Conservation (phyloP, 2,888 invertebrate genomes). For the Helleia helle region DNA sequence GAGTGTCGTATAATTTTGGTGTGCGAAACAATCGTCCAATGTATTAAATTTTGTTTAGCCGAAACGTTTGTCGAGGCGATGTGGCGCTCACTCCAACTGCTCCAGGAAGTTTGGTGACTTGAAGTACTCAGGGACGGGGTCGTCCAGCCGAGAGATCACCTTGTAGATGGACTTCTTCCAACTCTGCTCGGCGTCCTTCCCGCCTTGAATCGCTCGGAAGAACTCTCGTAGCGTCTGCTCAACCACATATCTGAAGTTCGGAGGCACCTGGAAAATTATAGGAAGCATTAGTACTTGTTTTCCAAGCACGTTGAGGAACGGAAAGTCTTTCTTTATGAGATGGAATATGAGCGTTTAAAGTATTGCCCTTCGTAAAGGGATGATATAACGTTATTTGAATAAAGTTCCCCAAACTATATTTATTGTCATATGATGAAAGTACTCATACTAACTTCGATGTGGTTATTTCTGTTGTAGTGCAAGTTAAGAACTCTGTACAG, state of each 20-base stretch:
- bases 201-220: constrained; percentile 97
- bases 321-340: too few relatives aligned
- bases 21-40: constrained; percentile 70
- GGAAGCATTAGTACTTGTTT: not conserved
- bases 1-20: constrained; percentile 78
- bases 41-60: constrained; percentile 45
- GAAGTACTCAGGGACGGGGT: constrained; percentile 99
- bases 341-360: too few relatives aligned
- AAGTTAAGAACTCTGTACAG: constrained; percentile 97
- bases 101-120: constrained; percentile 99
- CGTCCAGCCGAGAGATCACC: constrained; percentile 98
- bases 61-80: constrained; percentile 50
- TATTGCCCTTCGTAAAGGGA: too few relatives aligned
- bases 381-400: too few relatives aligned
- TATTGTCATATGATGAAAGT: too few relatives aligned
- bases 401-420: too few relatives aligned
- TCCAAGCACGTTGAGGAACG: too few relatives aligned
- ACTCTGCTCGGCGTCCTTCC: constrained; percentile 98
- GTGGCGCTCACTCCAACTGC: constrained; percentile 87
- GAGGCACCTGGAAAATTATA: constrained; percentile 86
- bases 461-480: constrained; percentile 98
- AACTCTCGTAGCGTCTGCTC: constrained; percentile 99
- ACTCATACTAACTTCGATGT: constrained; percentile 93
- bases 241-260: constrained; percentile 96
- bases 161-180: constrained; percentile 99